Base-by-base conservation (phyloP, 2,797 vertebrate genomes). In the Vespertilio murinus region DNA sequence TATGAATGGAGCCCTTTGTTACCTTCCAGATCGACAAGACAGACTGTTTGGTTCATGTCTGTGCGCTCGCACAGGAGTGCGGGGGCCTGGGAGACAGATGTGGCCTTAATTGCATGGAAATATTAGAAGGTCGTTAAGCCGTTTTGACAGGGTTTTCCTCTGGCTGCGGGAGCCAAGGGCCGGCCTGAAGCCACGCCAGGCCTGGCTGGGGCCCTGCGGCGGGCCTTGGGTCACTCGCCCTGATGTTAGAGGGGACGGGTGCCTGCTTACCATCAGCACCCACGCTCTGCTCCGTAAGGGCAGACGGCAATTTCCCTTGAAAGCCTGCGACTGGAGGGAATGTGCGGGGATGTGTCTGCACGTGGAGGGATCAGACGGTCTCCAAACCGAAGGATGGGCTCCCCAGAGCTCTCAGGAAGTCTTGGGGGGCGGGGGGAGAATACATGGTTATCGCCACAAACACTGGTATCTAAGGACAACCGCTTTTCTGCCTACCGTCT, bases 21-120 rank as follows among this genome's bases (percentile, higher is more conserved):
- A 97, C 96, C 94, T 97, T 10, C 93, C 40, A 95, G 94, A 98
- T 98, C 96, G 93, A 97, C 98, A 98, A 96, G 97, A 98, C 98
- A 98, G 98, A 98, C 98, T 98, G 98, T 98, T 98, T 98, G 98
- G 98, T 98, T 98, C 98, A 98, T 98, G 98, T 98, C 98, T 98
- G 98, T 98, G 96, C 96, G 80, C 97, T 78, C 94, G 97, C 89
- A 64, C 90, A 98, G 98, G 98, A 98, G 98, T 96, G 97, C 96
- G 74, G 96, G 96, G 98, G 98, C 98, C 98, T 98, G 98, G 82
- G 97, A 98, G 98, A 97, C 98, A 98, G 98, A 98, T 98, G 98
- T 98, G 98, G 98, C 98, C 98, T 98, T 98, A 98, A 98, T 98
- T 98, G 98, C 98, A 94, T 97, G 97, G 98, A 98, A 98, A 98